These are phyloP conservation scores for Balaenoptera acutorostrata DNA, from an alignment of 2,113 vertebrate genomes.

Conservation along the genomic window DNA sequence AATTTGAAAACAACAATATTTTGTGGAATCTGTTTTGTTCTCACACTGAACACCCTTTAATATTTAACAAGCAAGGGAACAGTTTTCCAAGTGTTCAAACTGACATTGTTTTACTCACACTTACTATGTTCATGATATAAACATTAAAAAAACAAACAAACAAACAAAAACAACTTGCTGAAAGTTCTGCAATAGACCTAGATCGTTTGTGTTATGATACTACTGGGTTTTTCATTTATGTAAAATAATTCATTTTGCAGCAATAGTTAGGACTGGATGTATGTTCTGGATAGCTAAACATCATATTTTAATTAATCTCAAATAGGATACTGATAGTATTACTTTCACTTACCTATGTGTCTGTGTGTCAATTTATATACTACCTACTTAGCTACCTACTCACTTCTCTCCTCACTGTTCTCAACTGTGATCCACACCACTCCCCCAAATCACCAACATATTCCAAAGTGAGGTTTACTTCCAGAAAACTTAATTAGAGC, in stretches of 20 bases:
- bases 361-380: not conserved
- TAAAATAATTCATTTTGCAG: not conserved
- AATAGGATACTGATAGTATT: not conserved
- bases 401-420: not conserved
- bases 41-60: not conserved
- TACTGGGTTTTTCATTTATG: not conserved
- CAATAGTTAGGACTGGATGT: not conserved
- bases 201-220: not conserved
- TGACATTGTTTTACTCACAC: not conserved
- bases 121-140: not conserved
- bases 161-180: not conserved
- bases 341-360: not conserved
- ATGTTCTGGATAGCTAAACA: not conserved
- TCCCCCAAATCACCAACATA: not conserved
- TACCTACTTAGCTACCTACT: not conserved
- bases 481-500: not conserved
- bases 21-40: not conserved
- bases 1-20: not conserved
- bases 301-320: not conserved
- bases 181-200: not conserved
- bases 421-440: not conserved
- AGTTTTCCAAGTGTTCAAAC: not conserved
- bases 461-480: not conserved
- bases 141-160: not conserved
- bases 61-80: conserved; percentile 12